Evolutionary conservation across 2,113 vertebrate genomes (phyloP).

Genomic region (Actenoides hombroni): DNA sequence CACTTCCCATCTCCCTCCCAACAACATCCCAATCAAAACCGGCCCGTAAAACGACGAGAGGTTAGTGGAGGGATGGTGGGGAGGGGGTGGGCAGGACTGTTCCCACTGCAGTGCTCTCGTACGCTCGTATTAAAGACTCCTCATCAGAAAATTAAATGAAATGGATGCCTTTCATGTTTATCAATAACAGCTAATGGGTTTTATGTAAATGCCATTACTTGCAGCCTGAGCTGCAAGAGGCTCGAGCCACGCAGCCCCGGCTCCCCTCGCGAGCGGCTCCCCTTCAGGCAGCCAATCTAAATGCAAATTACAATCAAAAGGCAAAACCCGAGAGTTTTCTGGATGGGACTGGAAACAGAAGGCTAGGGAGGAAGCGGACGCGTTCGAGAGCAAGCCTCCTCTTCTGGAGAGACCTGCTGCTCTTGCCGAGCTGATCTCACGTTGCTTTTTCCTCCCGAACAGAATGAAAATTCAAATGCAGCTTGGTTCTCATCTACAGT

Average conservation of each 20-base stretch:
- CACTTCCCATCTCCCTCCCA: background rate
- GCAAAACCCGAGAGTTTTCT: slow-evolving; percentile 1
- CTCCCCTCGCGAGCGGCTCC: background rate
- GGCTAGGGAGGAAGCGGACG: background rate
- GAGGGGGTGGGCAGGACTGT: background rate
- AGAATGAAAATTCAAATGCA: background rate
- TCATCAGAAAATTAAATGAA: slow-evolving; percentile 45
- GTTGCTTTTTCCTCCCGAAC: background rate
- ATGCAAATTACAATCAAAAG: slow-evolving; percentile 61
- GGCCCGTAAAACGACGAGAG: background rate
- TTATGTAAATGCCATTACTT: slow-evolving; percentile 57
- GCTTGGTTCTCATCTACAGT: background rate
- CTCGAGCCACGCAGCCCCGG: background rate
- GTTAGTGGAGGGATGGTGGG: background rate
- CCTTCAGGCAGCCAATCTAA: slow-evolving; percentile 68
- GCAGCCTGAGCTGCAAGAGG: background rate
- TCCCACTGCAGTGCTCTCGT: background rate
- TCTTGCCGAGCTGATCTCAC: background rate
- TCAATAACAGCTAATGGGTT: slow-evolving; percentile 59
- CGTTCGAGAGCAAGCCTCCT: background rate
- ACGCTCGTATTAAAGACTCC: background rate
- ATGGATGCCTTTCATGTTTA: slow-evolving; percentile 49
- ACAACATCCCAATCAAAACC: background rate
- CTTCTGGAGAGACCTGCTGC: background rate
- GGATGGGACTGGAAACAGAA: background rate